Conservation (phyloP, 1,140 invertebrate genomes). For the Drosophila tristis region DNA sequence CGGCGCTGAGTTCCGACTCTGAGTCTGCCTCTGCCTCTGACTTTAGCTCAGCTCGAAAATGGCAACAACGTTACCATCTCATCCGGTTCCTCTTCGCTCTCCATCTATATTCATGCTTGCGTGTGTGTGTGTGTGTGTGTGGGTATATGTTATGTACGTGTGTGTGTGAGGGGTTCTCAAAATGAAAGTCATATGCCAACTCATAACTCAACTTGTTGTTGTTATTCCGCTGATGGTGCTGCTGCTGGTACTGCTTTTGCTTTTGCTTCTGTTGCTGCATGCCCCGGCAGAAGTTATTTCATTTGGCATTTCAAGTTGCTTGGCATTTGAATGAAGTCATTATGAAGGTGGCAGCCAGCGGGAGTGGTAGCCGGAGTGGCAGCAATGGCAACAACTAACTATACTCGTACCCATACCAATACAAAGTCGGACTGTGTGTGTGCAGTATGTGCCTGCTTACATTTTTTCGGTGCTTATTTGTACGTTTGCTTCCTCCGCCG, state of each 20-base stretch:
- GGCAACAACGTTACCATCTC: conserved; percentile 64
- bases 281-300: conserved; percentile 74
- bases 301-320: conserved; percentile 80
- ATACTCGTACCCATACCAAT: not conserved
- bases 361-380: conserved; percentile 28
- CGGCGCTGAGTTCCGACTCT: not conserved
- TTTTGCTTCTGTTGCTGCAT: conserved; percentile 17
- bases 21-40: not conserved
- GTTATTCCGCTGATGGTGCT: conserved; percentile 16
- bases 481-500: conserved; percentile 36
- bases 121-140: conserved; percentile 14
- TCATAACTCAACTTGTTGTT: conserved; percentile 79
- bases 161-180: conserved; percentile 60
- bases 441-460: conserved; percentile 24
- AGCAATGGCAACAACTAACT: conserved; percentile 65
- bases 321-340: conserved; percentile 82
- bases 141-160: conserved; percentile 1
- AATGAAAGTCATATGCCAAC: conserved; percentile 82
- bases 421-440: not conserved
- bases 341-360: conserved; percentile 67
- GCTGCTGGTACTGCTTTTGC: conserved; percentile 21
- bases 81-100: conserved; percentile 43
- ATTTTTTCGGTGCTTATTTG: conserved; percentile 66
- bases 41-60: conserved; percentile 47
- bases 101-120: conserved; percentile 18